Evolutionary conservation across 2,888 invertebrate genomes (phyloP).

Genomic region (Nemurella pictetii): DNA sequence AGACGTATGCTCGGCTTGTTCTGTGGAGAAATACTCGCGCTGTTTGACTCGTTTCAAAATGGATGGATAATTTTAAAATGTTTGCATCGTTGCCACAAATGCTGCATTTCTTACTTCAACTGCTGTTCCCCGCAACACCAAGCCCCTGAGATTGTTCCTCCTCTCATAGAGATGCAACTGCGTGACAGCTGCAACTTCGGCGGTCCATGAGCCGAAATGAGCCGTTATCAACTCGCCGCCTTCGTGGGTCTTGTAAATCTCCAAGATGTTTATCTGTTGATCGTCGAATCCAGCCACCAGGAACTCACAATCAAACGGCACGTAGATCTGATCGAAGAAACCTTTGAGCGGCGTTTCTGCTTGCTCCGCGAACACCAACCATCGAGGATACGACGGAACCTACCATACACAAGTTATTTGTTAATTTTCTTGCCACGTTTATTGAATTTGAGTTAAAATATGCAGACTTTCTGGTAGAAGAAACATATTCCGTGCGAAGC

Average conservation of each 20-base stretch:
- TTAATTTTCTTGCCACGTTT: too few species aligned
- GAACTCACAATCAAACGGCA: slow-evolving; percentile 36
- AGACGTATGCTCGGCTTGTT: neutral
- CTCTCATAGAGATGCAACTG: neutral
- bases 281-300: slow-evolving; percentile 20
- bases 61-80: neutral
- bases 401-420: slow-evolving; percentile 20
- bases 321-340: slow-evolving; percentile 11
- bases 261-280: slow-evolving; percentile 15
- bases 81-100: neutral
- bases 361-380: slow-evolving; percentile 31
- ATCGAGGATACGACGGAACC: slow-evolving; percentile 24
- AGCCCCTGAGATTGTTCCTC: neutral
- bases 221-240: neutral
- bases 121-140: neutral
- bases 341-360: neutral
- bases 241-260: slow-evolving; percentile 20
- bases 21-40: too few species aligned
- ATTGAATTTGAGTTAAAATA: too few species aligned
- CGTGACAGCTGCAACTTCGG: neutral
- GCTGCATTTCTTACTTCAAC: neutral
- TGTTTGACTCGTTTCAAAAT: neutral
- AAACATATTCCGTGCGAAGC: too few species aligned
- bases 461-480: too few species aligned
- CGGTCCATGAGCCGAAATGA: slow-evolving; percentile 29